These are phyloP conservation scores for Ramphastos sulfuratus DNA, from an alignment of 2,113 vertebrate species.

Conservation along the genomic window DNA sequence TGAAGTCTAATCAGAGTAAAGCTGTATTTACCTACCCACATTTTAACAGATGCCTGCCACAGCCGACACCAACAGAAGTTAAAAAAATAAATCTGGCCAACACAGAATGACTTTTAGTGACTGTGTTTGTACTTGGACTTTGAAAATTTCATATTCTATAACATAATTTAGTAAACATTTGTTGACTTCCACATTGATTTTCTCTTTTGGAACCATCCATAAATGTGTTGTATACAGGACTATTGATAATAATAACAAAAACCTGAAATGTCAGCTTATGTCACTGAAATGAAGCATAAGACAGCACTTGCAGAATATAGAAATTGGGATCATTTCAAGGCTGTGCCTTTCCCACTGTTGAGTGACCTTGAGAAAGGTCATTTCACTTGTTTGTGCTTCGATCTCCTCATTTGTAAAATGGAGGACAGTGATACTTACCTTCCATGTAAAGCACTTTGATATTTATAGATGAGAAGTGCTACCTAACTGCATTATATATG, in stretches of 20 bases:
- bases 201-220: background rate
- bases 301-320: background rate
- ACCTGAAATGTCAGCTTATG: background rate
- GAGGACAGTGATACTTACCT: background rate
- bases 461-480: background rate
- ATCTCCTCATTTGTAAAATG: conserved; percentile 3
- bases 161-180: background rate
- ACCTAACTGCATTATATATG: background rate
- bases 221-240: background rate
- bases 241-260: background rate
- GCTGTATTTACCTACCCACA: background rate
- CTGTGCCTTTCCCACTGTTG: background rate
- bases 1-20: background rate
- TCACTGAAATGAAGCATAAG: background rate
- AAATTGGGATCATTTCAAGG: background rate
- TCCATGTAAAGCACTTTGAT: background rate
- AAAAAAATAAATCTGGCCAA: background rate
- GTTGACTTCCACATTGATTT: background rate
- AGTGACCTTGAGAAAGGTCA: conserved; percentile 29
- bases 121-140: background rate
- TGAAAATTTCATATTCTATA: background rate
- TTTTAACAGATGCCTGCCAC: background rate
- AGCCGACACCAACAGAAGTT: background rate
- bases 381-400: conserved; percentile 17
- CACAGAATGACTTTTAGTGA: background rate